Percentiles rank a stretch among this genome's conserved stretches.
phyloP scores from a whole-genome alignment of 1,140 invertebrate genomes.

The Homarus americanus region DNA sequence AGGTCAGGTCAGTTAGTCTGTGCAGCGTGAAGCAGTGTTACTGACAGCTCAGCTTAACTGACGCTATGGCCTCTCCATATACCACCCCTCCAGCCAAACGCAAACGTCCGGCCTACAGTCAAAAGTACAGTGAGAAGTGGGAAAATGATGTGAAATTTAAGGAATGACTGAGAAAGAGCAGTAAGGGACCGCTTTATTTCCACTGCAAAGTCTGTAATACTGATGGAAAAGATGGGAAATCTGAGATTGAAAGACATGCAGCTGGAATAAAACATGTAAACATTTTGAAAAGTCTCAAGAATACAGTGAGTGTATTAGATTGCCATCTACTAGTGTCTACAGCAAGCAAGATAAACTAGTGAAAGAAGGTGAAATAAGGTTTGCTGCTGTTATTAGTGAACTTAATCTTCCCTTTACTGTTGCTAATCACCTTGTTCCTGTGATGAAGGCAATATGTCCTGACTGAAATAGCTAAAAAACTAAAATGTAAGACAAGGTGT shows the following conservation, averaged over 20 bases:
- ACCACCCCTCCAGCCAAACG: too few relatives aligned
- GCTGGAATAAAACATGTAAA: constrained; percentile 29
- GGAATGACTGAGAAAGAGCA: constrained; percentile 24
- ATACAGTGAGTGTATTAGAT: constrained; percentile 22
- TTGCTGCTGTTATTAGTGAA: constrained; percentile 38
- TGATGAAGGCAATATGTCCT: constrained; percentile 41
- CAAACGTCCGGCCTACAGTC: too few relatives aligned
- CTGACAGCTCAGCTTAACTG: too few relatives aligned
- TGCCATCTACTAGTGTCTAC: constrained; percentile 16
- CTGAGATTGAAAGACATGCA: constrained; percentile 49
- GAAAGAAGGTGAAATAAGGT: constrained; percentile 57
- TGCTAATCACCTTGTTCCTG: constrained; percentile 25
- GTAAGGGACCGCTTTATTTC: constrained; percentile 26
- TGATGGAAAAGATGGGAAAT: constrained; percentile 47
- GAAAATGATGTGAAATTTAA: too few relatives aligned
- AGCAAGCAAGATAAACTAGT: constrained; percentile 15
- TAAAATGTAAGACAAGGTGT: constrained; percentile 22
- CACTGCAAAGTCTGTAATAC: constrained; percentile 32
- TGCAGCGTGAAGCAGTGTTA: too few relatives aligned
- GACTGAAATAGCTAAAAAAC: constrained; percentile 39
- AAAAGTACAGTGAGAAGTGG: too few relatives aligned
- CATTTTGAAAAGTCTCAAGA: constrained; percentile 1
- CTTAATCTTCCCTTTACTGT: constrained; percentile 35
- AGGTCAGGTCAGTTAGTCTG: too few relatives aligned
- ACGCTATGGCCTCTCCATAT: too few relatives aligned